phyloP scores from a whole-genome alignment of 2,797 vertebrate species.

The Melanotaenia nigrans region DNA sequence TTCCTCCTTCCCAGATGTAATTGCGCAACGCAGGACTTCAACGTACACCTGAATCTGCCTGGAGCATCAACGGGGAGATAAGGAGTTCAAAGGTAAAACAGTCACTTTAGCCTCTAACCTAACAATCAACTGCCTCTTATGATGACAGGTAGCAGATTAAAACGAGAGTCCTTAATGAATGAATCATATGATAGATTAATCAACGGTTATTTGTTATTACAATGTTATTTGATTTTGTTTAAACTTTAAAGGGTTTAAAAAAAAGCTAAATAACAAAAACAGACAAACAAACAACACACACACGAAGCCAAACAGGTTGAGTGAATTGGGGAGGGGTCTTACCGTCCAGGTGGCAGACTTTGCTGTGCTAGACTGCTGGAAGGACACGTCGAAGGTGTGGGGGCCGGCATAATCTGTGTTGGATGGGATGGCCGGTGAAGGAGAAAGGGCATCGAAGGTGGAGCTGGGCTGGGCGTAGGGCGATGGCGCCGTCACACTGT shows the following conservation, averaged over 20 bases:
- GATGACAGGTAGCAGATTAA: constrained; percentile 37
- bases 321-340: constrained; percentile 67
- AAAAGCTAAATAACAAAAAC: too few species aligned
- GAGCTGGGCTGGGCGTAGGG: constrained; percentile 99
- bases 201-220: too few species aligned
- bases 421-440: constrained; percentile 98
- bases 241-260: too few species aligned
- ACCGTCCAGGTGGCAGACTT: constrained; percentile 99
- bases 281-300: too few species aligned
- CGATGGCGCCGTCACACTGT: constrained; percentile 94
- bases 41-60: constrained; percentile 66
- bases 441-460: constrained; percentile 95
- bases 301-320: too few species aligned
- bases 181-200: background rate
- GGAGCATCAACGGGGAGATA: constrained; percentile 67
- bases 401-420: constrained; percentile 99
- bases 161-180: background rate
- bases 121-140: constrained; percentile 32
- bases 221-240: too few species aligned
- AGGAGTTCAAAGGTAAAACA: constrained; percentile 51
- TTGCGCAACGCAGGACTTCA: constrained; percentile 68
- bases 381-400: constrained; percentile 98
- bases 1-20: constrained; percentile 63
- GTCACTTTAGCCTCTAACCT: constrained; percentile 34
- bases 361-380: constrained; percentile 98